These are phyloP conservation scores for Anolis apletophallus DNA, from an alignment of 2,797 vertebrate genomes.

Conservation along the genomic window DNA sequence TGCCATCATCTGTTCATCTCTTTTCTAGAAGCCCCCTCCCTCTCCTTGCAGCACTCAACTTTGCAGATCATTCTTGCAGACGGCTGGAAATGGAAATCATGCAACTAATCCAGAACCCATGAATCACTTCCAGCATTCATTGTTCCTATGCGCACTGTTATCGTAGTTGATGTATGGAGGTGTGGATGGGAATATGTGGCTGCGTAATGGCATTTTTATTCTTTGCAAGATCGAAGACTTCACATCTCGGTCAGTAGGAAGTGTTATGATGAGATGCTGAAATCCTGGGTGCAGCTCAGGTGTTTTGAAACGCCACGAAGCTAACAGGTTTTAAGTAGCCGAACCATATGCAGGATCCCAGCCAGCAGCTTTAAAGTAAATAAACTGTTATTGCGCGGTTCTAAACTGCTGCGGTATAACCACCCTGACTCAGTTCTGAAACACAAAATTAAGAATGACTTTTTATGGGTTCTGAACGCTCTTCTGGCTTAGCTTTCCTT, in stretches of 20 bases:
- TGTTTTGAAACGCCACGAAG: not conserved
- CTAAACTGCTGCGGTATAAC: slow-evolving; percentile 1
- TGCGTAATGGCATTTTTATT: not conserved
- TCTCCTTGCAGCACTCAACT: no score
- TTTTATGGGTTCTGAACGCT: not conserved
- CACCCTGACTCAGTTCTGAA: slow-evolving; percentile 10
- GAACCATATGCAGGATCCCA: not conserved
- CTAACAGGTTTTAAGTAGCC: slow-evolving; percentile 8
- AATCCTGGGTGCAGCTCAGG: not conserved
- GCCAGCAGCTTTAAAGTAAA: slow-evolving; percentile 10
- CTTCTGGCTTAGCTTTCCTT: slow-evolving; percentile 22
- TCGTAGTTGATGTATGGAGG: not conserved
- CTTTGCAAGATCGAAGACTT: not conserved
- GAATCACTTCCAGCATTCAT: not conserved
- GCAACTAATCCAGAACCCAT: not conserved
- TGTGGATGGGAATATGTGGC: not conserved
- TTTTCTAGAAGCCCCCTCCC: no score
- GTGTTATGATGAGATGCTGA: slow-evolving; percentile 10
- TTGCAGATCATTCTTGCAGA: no score
- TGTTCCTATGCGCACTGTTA: no score
- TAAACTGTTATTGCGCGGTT: not conserved
- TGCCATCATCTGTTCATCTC: no score
- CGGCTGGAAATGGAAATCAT: not conserved
- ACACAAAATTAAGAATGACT: slow-evolving; percentile 18
- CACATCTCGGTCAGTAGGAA: not conserved